Base-by-base conservation (phyloP, 2,113 vertebrate species). In the Nesoenas mayeri region DNA sequence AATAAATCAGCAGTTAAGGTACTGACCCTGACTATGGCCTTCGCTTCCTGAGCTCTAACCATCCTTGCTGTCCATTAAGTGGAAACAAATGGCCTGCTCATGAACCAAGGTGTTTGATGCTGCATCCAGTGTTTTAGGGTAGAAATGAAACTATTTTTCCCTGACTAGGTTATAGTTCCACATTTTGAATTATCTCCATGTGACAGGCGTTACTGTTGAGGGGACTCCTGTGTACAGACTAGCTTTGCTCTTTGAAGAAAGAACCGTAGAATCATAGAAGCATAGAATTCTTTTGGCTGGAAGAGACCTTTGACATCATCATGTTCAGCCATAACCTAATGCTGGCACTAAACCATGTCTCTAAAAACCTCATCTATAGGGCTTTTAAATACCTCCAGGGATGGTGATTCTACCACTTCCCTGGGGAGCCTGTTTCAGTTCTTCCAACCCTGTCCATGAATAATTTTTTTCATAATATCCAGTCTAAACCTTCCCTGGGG, bases 1-100 rank as follows among this genome's bases (percentile, higher is more conserved):
- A 40, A 11, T 69, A 40, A 54, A 64, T 5, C 14, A 56, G 11
- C 7, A 56, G 14, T 57, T 56, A 57, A 79, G 15, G 11, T n/a
- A 48, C 15, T 34, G 20, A 25, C 8, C 5, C 11, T 29, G 4
- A 4, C 7, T 29, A 25, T 0, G 0, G 3, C 15, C 28, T 47
- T 84, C 10, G 21, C 4, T n/a, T 73, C 78, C 78, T 89, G 34
- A 73, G 8, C 26, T 73, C 16, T 47, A 29, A 10, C 6, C 13
- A 34, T 21, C 21, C 34, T 51, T 17, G 20, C 26, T 61, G 24
- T 58, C n/a, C 32, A 21, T 2, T 48, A 28, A 18, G 6, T 34
- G 29, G 16, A 62, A 83, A 64, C 1, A 47, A 86, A 50, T 20
- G 5, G 1, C 14, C 9, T 18, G 5, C 6, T 85, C 40, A 56